These are phyloP conservation scores for Lathamus discolor DNA, from an alignment of 2,113 vertebrate genomes.

Conservation along the genomic window DNA sequence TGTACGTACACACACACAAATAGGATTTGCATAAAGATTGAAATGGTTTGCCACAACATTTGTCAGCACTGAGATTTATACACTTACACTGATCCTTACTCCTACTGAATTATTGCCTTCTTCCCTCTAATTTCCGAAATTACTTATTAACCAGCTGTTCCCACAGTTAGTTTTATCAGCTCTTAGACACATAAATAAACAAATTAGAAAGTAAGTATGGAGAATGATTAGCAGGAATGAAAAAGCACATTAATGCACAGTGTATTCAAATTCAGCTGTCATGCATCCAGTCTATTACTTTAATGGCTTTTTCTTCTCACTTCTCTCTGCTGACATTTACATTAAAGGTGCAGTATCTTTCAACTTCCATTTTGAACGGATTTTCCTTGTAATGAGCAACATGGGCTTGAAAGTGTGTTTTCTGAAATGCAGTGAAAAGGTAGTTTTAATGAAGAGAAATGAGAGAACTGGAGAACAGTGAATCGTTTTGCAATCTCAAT, in stretches of 20 bases:
- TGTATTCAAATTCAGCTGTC: conserved; percentile 67
- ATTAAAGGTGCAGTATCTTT: conserved; percentile 59
- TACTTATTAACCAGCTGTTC: conserved; percentile 63
- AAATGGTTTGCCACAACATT: background rate
- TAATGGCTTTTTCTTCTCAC: conserved; percentile 69
- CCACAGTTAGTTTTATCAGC: conserved; percentile 42
- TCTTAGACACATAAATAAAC: conserved; percentile 62
- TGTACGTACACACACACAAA: background rate
- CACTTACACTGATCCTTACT: background rate
- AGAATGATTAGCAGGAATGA: conserved; percentile 56
- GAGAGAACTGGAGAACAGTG: background rate
- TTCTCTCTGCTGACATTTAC: conserved; percentile 65
- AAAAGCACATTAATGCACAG: conserved; percentile 61
- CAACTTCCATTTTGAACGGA: conserved; percentile 36
- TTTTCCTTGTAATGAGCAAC: conserved; percentile 47
- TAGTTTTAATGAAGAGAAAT: conserved; percentile 32
- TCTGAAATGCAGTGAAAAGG: conserved; percentile 36
- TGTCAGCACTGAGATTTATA: background rate
- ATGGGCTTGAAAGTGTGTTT: conserved; percentile 22
- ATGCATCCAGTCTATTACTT: conserved; percentile 64
- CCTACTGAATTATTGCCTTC: background rate
- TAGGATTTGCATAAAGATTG: background rate
- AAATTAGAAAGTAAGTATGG: conserved; percentile 63
- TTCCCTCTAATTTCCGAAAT: conserved; percentile 49
- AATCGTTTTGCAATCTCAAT: conserved; percentile 56